Evolutionary conservation across 2,113 vertebrate genomes (phyloP), one percentile per base, ranked within the genome.

Genomic region (Diadophis punctatus): DNA sequence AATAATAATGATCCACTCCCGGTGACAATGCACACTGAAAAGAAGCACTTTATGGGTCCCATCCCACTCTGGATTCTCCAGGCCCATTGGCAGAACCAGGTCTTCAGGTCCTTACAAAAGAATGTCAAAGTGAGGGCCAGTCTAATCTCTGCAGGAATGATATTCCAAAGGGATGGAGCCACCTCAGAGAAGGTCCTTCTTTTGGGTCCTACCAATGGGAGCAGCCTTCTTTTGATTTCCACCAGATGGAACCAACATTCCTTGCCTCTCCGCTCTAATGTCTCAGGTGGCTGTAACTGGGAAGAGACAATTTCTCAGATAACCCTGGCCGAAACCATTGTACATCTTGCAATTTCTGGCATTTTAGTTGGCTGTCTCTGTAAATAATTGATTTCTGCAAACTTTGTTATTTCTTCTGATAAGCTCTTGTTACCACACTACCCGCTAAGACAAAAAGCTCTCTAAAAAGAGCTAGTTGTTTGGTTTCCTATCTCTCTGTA

Each of bases 401-500:
- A 8, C 63, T 52, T 80, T 93, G 5, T 34, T 91, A 93, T 93
- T 27, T 20, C 0, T 1, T 93, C 90, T 93, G 23, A 94, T 93
- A 93, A 87, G 0, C n/a, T 93, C 43, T 55, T 23, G 53, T 58
- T 34, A 10, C 80, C 52, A 92, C 94, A 88, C 16, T 92, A 55
- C 88, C n/a, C 63, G 48, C 0, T 87, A 89, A 39, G 87, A 90
- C 74, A 90, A 1, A 34, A n/a, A 34, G 4, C 63, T 68, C 30
- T 53, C 11, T 92, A 93, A 95, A 95, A 58, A 85, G 48, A 93
- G 87, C 58, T 53, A 20, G 80, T 91, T 92, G 86, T 90, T 92
- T 25, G 22, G 74, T 93, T 94, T 12, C 0, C n/a, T 80, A 53
- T 58, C 34, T n/a, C 20, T 30, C 89, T 96, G 87, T 93, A 90